These are phyloP conservation scores for Holotrichia oblita DNA, from an alignment of 1,140 invertebrate species.

Conservation along the genomic window DNA sequence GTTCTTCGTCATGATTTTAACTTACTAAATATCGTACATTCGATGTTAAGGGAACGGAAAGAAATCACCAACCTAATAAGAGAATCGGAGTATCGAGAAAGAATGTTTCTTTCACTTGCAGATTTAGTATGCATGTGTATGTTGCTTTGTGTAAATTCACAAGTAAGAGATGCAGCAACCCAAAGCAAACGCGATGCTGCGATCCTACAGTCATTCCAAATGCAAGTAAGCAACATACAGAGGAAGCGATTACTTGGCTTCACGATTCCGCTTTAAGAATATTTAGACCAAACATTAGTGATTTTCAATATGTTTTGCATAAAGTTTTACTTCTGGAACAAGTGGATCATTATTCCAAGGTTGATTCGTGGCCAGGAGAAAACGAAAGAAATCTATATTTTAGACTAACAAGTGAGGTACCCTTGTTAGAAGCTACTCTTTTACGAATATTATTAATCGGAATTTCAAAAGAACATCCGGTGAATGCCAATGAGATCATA, in stretches of 20 bases:
- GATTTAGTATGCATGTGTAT: constrained; percentile 89
- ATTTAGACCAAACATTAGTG: constrained; percentile 76
- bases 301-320: constrained; percentile 82
- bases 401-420: constrained; percentile 86
- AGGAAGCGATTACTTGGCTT: constrained; percentile 87
- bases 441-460: constrained; percentile 84
- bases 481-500: constrained; percentile 82
- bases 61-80: constrained; percentile 64
- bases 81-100: constrained; percentile 78
- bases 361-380: constrained; percentile 95
- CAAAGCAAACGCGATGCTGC: constrained; percentile 66
- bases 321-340: constrained; percentile 89
- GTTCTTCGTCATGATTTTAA: constrained; percentile 83
- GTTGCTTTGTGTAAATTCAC: constrained; percentile 80
- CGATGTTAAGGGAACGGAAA: constrained; percentile 73
- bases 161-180: constrained; percentile 76
- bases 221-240: constrained; percentile 74
- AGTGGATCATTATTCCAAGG: constrained; percentile 87
- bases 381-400: constrained; percentile 81
- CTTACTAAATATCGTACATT: constrained; percentile 74
- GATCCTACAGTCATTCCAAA: constrained; percentile 58
- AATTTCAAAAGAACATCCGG: constrained; percentile 84
- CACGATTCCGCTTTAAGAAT: constrained; percentile 79
- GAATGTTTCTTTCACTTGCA: constrained; percentile 83
- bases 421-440: constrained; percentile 86